Conservation (phyloP, 2,797 vertebrate species). For the Poeciliopsis paucimaculata region DNA sequence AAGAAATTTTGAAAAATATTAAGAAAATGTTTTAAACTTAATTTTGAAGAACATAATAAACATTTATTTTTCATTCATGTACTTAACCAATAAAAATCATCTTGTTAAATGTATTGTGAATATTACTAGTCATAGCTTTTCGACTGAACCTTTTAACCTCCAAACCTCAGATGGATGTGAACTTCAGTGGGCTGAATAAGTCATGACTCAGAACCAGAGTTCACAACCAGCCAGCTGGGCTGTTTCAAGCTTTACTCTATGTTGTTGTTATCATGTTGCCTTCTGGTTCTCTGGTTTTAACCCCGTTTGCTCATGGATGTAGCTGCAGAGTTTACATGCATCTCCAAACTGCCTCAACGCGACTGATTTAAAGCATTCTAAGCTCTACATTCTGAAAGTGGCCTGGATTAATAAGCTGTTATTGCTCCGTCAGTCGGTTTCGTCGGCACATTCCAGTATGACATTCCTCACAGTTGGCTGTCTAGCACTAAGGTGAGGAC, state of each 20-base stretch:
- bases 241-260: neutral
- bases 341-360: neutral
- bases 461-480: constrained; percentile 15
- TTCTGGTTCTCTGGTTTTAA: neutral
- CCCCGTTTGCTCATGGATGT: neutral
- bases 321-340: neutral
- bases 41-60: neutral
- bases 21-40: neutral
- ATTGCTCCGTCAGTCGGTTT: neutral
- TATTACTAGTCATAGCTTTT: neutral
- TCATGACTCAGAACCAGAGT: neutral
- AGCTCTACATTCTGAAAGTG: neutral
- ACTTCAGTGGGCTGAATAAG: constrained; percentile 2
- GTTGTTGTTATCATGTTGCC: neutral
- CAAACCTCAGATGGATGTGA: neutral
- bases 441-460: constrained; percentile 11
- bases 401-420: neutral
- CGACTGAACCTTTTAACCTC: neutral
- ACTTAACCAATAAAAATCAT: neutral
- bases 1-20: neutral
- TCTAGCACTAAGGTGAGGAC: constrained; percentile 19
- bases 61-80: neutral
- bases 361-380: neutral
- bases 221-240: neutral
- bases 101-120: neutral